Conservation (phyloP, 2,888 invertebrate species). For the Choristoneura rosaceana region DNA sequence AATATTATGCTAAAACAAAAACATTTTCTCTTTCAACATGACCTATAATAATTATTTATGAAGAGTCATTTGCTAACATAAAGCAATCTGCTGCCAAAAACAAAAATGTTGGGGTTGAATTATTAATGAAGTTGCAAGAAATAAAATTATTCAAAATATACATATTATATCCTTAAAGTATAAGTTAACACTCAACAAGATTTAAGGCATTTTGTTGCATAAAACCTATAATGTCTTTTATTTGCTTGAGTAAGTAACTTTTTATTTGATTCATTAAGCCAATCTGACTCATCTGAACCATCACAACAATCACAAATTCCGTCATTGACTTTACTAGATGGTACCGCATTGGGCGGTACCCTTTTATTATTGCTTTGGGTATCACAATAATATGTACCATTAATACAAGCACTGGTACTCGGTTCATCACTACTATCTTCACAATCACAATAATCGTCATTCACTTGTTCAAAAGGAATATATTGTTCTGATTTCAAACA, state of each 20-base stretch:
- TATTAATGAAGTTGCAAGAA: neutral
- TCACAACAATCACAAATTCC: slow-evolving; percentile 97
- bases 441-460: slow-evolving; percentile 96
- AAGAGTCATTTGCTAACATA: too few species aligned
- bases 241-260: slow-evolving; percentile 69
- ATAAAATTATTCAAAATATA: slow-evolving; percentile 7
- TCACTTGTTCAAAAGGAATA: slow-evolving; percentile 82
- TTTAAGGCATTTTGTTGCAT: slow-evolving; percentile 67
- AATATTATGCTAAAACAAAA: too few species aligned
- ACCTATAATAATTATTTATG: too few species aligned
- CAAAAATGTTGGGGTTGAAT: too few species aligned
- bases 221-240: slow-evolving; percentile 62
- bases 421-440: slow-evolving; percentile 91
- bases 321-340: slow-evolving; percentile 95
- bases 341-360: slow-evolving; percentile 74
- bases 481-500: slow-evolving; percentile 70
- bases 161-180: neutral
- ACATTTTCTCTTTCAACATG: too few species aligned
- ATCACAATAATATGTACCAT: slow-evolving; percentile 93
- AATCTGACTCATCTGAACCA: slow-evolving; percentile 92
- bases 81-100: too few species aligned
- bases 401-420: slow-evolving; percentile 95
- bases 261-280: slow-evolving; percentile 65
- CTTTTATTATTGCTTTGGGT: slow-evolving; percentile 75
- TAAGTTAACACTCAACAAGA: slow-evolving; percentile 48